phyloP scores from a whole-genome alignment of 2,113 vertebrate species.

The Chloroceryle aenea region DNA sequence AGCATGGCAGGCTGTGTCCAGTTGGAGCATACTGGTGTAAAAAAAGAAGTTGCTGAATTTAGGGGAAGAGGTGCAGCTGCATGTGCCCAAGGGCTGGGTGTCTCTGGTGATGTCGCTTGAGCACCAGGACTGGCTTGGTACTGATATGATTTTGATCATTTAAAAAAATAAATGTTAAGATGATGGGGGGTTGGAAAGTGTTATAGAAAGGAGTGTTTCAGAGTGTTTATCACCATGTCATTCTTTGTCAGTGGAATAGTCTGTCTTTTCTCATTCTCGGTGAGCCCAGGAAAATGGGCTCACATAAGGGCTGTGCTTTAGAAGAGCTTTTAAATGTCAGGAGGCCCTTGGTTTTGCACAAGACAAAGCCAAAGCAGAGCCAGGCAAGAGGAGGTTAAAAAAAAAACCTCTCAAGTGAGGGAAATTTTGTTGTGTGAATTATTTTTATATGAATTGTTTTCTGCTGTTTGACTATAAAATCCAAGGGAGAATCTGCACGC shows the following conservation, averaged over 20 bases:
- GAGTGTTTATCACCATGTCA: not conserved
- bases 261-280: not conserved
- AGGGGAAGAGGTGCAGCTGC: not conserved
- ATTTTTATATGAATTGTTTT: not conserved
- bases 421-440: not conserved
- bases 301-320: not conserved
- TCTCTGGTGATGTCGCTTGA: not conserved
- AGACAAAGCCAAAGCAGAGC: not conserved
- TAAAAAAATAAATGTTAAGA: not conserved
- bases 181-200: not conserved
- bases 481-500: not conserved
- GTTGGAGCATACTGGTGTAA: not conserved
- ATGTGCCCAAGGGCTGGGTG: not conserved
- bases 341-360: not conserved
- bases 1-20: not conserved
- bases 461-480: not conserved
- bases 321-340: not conserved
- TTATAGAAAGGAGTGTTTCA: not conserved
- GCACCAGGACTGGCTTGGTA: not conserved
- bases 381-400: not conserved
- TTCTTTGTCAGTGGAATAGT: not conserved
- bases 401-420: not conserved
- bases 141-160: rapidly evolving
- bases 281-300: not conserved
- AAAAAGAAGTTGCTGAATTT: not conserved